Evolutionary conservation across 2,113 vertebrate genomes (phyloP).

Genomic region (Lampris incognitus): DNA sequence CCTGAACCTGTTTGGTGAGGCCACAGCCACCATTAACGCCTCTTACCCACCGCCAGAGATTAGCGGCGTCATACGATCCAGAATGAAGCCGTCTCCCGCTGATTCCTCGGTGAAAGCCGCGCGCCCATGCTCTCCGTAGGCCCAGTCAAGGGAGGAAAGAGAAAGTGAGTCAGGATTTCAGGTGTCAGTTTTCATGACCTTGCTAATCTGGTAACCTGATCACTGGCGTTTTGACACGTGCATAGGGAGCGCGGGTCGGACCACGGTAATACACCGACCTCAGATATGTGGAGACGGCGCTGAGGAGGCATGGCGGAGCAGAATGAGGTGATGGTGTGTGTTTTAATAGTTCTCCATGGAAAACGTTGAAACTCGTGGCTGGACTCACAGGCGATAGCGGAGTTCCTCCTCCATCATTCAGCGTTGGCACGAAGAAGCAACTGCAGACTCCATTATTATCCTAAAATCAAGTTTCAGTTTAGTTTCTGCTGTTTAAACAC

Average conservation of each 20-base stretch:
- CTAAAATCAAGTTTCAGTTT: too few relatives aligned
- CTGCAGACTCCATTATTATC: too few relatives aligned
- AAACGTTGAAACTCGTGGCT: not conserved
- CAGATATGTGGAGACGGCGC: not conserved
- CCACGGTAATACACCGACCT: conserved; percentile 1
- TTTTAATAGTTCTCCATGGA: too few relatives aligned
- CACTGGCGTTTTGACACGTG: conserved; percentile 28
- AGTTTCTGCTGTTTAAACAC: too few relatives aligned
- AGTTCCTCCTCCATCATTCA: too few relatives aligned
- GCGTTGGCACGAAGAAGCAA: too few relatives aligned
- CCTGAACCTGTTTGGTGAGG: conserved; percentile 19
- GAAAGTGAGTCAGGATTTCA: conserved; percentile 37
- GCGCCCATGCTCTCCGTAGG: conserved; percentile 30
- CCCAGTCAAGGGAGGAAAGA: conserved; percentile 14
- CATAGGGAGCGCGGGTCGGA: conserved; percentile 3
- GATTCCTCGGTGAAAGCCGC: conserved; percentile 14
- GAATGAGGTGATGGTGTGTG: not conserved
- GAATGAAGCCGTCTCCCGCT: conserved; percentile 26
- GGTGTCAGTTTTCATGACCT: conserved; percentile 21
- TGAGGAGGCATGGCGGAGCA: conserved; percentile 1
- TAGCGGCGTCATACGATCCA: conserved; percentile 38
- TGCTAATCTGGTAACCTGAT: conserved; percentile 63
- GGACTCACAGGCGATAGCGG: too few relatives aligned
- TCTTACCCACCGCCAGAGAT: conserved; percentile 8
- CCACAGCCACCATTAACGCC: conserved; percentile 5